These are phyloP conservation scores for Malurus alboscapulatus DNA, from an alignment of 2,113 vertebrate genomes.

Conservation along the genomic window DNA sequence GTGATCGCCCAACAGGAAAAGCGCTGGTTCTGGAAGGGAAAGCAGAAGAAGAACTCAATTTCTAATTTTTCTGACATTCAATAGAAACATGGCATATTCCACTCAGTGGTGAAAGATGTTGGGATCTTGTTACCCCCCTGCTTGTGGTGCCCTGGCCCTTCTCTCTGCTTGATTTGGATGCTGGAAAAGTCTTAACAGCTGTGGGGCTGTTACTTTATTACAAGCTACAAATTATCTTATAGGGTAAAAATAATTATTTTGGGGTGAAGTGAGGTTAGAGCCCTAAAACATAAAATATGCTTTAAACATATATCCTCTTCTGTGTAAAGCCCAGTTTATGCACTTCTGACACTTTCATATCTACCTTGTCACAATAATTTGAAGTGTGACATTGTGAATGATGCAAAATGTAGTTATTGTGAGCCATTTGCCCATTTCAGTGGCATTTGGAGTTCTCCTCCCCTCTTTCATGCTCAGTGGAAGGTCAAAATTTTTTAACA, in stretches of 20 bases:
- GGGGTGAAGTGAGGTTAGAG: background rate
- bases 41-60: background rate
- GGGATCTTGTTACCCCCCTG: background rate
- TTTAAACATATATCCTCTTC: background rate
- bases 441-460: background rate
- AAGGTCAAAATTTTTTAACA: background rate
- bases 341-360: background rate
- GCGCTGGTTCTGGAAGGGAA: background rate
- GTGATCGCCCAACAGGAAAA: accelerated
- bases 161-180: background rate
- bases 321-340: background rate
- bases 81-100: background rate
- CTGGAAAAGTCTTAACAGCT: background rate
- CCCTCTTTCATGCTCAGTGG: background rate
- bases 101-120: background rate
- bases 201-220: background rate
- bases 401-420: background rate
- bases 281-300: background rate
- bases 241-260: background rate
- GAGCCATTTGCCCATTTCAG: background rate
- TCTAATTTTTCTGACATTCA: background rate
- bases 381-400: background rate
- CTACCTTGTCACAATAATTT: background rate
- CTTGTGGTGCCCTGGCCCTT: background rate
- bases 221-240: background rate